These are phyloP conservation scores for Hofmannophila pseudospretella DNA, from an alignment of 2,888 invertebrate species.

Conservation along the genomic window DNA sequence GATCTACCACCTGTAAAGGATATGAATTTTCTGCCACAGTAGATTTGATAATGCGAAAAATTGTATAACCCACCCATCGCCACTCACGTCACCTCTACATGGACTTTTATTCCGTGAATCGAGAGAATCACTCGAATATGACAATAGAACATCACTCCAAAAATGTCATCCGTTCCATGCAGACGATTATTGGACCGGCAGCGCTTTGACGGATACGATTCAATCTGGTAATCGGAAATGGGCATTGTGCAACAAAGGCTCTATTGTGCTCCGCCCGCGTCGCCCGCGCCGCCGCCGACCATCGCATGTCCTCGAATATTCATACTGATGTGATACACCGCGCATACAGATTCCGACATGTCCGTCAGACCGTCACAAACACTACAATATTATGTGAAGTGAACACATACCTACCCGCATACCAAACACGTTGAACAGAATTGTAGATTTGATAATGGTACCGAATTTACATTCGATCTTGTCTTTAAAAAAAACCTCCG, in stretches of 20 bases:
- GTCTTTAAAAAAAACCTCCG: too few relatives aligned
- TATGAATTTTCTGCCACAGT: too few relatives aligned
- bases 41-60: too few relatives aligned
- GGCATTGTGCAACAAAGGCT: constrained; percentile 72
- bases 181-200: constrained; percentile 26
- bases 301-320: constrained; percentile 45
- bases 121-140: constrained; percentile 5
- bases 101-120: too few relatives aligned
- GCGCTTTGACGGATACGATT: constrained; percentile 65
- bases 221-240: constrained; percentile 77
- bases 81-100: too few relatives aligned
- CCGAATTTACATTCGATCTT: too few relatives aligned
- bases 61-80: too few relatives aligned
- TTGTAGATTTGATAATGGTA: too few relatives aligned
- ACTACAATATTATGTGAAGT: constrained; percentile 2
- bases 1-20: too few relatives aligned
- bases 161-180: constrained; percentile 24
- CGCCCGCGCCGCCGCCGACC: constrained; percentile 15
- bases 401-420: constrained; percentile 6
- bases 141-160: constrained; percentile 7
- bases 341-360: constrained; percentile 20
- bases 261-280: constrained; percentile 48
- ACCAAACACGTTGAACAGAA: too few relatives aligned
- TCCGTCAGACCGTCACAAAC: constrained; percentile 20
- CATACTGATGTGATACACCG: constrained; percentile 28